These are phyloP conservation scores for Pseudocheirus occidentalis DNA, from an alignment of 2,797 vertebrate species.

Conservation along the genomic window DNA sequence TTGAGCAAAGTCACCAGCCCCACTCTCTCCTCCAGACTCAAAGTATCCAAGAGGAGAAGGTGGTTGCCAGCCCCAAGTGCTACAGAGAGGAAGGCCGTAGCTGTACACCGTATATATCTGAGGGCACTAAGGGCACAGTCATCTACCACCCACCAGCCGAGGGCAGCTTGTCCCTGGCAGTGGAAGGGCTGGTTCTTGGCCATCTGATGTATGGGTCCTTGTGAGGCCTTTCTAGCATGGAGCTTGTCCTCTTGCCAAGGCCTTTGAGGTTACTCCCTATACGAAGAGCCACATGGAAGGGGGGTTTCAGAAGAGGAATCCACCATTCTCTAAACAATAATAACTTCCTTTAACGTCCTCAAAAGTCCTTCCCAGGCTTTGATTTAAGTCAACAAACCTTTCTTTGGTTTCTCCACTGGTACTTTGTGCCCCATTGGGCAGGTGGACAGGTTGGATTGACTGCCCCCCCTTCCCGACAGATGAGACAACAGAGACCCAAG, in stretches of 20 bases:
- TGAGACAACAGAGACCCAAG: not conserved
- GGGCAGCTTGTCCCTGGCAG: not conserved
- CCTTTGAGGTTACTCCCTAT: not conserved
- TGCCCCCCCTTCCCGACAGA: not conserved
- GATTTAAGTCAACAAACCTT: not conserved
- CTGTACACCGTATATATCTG: not conserved
- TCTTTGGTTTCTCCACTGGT: not conserved
- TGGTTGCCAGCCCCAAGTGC: not conserved
- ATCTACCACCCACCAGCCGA: not conserved
- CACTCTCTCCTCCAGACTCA: not conserved
- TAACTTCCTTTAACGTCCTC: not conserved
- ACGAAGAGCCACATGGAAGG: not conserved
- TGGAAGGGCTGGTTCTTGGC: not conserved
- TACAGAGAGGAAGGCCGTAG: not conserved
- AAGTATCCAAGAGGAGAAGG: not conserved
- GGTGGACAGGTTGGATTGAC: not conserved
- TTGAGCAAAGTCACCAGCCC: too few species aligned
- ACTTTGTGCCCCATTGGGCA: not conserved
- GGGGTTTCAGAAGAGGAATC: not conserved
- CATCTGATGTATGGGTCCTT: not conserved
- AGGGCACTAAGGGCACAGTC: too few species aligned
- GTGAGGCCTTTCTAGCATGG: not conserved
- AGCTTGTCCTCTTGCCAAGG: not conserved
- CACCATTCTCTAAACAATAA: not conserved
- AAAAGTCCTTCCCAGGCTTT: not conserved